Percentiles rank a stretch among this genome's conserved stretches.
Conservation (phyloP, 2,797 vertebrate genomes). For the Bradypodion ventrale region DNA sequence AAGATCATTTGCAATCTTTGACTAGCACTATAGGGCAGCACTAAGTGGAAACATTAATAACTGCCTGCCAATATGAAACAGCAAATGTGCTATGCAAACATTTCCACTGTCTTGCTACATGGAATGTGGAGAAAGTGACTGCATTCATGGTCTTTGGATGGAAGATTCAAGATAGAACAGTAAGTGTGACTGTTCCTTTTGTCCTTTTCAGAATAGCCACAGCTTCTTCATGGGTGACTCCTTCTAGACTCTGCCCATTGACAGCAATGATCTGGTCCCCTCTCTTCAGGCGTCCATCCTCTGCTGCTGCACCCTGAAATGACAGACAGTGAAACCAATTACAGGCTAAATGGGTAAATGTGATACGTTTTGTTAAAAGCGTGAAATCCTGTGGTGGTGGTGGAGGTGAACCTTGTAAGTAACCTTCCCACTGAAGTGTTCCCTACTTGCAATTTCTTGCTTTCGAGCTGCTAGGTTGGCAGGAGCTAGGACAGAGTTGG, state of each 20-base stretch:
- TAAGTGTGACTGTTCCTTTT: slow-evolving; percentile 92
- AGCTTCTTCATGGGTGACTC: slow-evolving; percentile 95
- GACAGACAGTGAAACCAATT: too few species aligned
- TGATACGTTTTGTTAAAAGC: too few species aligned
- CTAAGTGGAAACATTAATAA: too few species aligned
- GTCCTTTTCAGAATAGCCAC: slow-evolving; percentile 95
- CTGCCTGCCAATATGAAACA: neutral
- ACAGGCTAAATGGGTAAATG: too few species aligned
- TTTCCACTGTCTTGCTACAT: slow-evolving; percentile 16
- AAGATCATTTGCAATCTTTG: slow-evolving; percentile 34
- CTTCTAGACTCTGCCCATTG: slow-evolving; percentile 92
- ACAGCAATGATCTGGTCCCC: slow-evolving; percentile 98
- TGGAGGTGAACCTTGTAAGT: too few species aligned
- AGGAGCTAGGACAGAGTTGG: too few species aligned
- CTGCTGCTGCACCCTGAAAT: slow-evolving; percentile 91
- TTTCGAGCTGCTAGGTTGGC: too few species aligned
- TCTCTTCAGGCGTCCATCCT: slow-evolving; percentile 93
- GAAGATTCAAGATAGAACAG: slow-evolving; percentile 86
- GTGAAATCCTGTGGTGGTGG: too few species aligned
- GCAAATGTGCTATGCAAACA: slow-evolving; percentile 25
- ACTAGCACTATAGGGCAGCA: too few species aligned
- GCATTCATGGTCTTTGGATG: neutral
- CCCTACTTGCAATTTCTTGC: too few species aligned
- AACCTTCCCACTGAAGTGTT: too few species aligned
- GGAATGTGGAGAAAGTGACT: slow-evolving; percentile 15